Evolutionary conservation across 2,113 vertebrate species (phyloP).

Genomic region (Pheucticus melanocephalus): DNA sequence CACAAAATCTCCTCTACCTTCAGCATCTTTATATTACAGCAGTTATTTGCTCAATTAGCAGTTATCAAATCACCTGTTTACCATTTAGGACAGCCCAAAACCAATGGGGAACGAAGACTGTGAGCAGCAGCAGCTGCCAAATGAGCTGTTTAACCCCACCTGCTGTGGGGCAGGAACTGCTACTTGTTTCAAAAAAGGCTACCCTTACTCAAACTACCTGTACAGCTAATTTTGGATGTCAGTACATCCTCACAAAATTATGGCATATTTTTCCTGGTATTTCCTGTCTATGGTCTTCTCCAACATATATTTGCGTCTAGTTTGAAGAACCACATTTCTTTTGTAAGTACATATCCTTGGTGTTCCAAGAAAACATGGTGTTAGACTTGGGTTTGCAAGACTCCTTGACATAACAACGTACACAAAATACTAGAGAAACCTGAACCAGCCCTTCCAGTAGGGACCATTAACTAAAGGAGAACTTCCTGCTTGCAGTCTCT

Average conservation of each 20-base stretch:
- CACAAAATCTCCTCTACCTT: rapidly evolving
- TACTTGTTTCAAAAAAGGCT: neutral
- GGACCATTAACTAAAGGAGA: neutral
- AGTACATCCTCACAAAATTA: neutral
- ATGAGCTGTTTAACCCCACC: neutral
- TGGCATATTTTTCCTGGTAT: neutral
- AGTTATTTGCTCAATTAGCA: neutral
- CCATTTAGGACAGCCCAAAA: neutral
- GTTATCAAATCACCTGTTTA: neutral
- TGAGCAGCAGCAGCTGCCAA: neutral
- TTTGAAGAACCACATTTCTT: neutral
- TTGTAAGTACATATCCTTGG: neutral
- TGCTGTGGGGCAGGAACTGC: neutral
- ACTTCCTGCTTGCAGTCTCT: neutral
- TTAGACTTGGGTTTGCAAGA: neutral
- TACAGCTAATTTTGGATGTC: neutral
- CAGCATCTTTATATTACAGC: neutral
- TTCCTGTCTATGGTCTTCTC: neutral
- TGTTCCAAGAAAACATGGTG: neutral
- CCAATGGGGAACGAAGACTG: rapidly evolving
- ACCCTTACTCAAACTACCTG: neutral
- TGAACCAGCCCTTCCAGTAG: neutral
- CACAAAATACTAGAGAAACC: neutral
- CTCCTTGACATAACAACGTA: neutral
- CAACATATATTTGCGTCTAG: neutral